These are phyloP conservation scores for Rhynchophorus ferrugineus DNA, from an alignment of 1,140 invertebrate genomes.

Conservation along the genomic window DNA sequence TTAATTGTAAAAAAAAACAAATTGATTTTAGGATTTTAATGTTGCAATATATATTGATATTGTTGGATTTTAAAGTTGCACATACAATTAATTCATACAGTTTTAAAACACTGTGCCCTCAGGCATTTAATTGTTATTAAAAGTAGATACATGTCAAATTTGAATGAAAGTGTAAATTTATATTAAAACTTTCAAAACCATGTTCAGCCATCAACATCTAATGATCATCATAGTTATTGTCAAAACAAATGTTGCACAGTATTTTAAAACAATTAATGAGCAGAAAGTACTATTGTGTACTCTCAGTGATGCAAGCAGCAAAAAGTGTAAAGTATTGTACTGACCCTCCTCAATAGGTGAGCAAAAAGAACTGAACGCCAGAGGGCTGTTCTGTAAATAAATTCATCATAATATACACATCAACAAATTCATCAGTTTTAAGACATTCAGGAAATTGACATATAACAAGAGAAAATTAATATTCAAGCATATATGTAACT, in stretches of 20 bases:
- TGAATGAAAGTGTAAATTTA: background rate
- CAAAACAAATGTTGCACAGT: background rate
- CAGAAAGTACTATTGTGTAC: too few relatives aligned
- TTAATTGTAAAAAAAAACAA: background rate
- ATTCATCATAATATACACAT: background rate
- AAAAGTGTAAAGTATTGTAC: background rate
- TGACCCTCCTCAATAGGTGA: conserved; percentile 5
- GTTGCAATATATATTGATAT: background rate
- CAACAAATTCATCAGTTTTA: background rate
- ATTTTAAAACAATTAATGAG: background rate
- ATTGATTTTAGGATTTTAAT: background rate
- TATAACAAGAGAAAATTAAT: too few relatives aligned
- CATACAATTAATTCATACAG: background rate
- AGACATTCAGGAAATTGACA: too few relatives aligned
- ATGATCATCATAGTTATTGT: background rate
- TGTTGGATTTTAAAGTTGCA: background rate
- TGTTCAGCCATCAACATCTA: background rate
- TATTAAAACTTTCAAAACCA: background rate
- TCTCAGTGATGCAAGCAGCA: background rate
- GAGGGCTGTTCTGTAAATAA: conserved; percentile 1
- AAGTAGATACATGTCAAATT: too few relatives aligned
- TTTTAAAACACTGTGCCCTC: background rate
- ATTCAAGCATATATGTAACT: too few relatives aligned
- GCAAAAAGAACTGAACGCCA: conserved; percentile 2
- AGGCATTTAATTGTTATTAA: too few relatives aligned